Base-by-base conservation (phyloP, 2,113 vertebrate species). In the Cichladusa arquata region DNA sequence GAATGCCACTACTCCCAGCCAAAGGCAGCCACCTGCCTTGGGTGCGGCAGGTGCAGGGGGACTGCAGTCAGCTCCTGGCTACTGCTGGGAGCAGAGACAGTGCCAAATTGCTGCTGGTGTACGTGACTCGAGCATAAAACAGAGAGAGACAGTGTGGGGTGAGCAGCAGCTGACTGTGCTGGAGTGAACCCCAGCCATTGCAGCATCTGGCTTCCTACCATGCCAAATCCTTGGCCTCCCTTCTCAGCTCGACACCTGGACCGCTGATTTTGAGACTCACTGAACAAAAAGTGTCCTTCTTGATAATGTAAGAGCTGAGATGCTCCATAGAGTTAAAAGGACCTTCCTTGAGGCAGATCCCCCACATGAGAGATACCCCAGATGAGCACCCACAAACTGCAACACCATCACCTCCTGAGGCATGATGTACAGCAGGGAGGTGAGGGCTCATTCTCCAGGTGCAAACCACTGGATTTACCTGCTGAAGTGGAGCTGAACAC, bases 121-220 rank as follows among this genome's bases (percentile, higher is more conserved):
- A n/a, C 1, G 1, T 47, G 33, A 38, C 29, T n/a, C 2, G 0
- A 57, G 28, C 15, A 65, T 18, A 79, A 67, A 82, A 72, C 8
- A 9, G 19, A 78, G 18, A 73, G 42, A 70, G 14, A 12, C 54
- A 74, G 19, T 1, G 4, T 3, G 9, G 40, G 29, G 25, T 70
- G 53, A 60, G 40, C 16, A 67, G 53, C 33, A 84, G 42, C 34
- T 78, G 47, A 33, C 11, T 3, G 0, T 34, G 50, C 26, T 89
- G 56, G 51, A 87, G 11, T 25, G 2, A 1, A 22, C 12, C 10
- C 11, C 2, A 2, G n/a, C 9, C 26, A 11, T 14, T 0, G 0
- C 1, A 3, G 14, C 4, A 7, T 19, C 70, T 47, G 40, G 11
- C 3, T 3, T 50, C 18, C 38, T 29, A 71, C 15, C 14, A 54